phyloP scores from a whole-genome alignment of 2,113 vertebrate genomes.

The Strix uralensis region DNA sequence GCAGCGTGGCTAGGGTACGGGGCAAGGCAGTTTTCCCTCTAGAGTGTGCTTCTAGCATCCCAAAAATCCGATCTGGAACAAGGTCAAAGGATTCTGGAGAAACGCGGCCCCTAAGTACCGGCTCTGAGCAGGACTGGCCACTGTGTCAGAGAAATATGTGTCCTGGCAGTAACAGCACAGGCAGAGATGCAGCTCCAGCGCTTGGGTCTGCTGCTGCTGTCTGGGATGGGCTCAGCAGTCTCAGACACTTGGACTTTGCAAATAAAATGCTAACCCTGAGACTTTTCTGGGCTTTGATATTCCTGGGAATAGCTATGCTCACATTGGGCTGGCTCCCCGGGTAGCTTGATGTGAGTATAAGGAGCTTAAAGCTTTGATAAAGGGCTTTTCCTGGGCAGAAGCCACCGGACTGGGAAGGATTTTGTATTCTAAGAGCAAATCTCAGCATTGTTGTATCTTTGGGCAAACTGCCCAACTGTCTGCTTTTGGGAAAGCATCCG shows the following conservation, averaged over 20 bases:
- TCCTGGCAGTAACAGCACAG: neutral
- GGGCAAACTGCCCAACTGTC: neutral
- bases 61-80: neutral
- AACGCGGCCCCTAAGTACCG: accelerated
- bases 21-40: neutral
- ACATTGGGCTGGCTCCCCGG: neutral
- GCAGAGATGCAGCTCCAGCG: neutral
- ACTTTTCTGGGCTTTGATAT: accelerated
- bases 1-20: accelerated
- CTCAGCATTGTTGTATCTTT: neutral
- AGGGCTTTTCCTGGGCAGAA: neutral
- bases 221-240: accelerated
- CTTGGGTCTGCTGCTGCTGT: neutral
- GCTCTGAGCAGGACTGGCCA: neutral
- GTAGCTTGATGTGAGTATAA: accelerated
- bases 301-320: neutral
- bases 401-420: neutral
- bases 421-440: neutral
- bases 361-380: neutral
- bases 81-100: neutral
- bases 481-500: neutral
- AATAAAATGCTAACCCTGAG: accelerated
- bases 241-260: neutral
- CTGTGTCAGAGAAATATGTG: accelerated
- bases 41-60: accelerated